Base-by-base conservation (phyloP, 2,113 vertebrate genomes). In the Pseudois nayaur region DNA sequence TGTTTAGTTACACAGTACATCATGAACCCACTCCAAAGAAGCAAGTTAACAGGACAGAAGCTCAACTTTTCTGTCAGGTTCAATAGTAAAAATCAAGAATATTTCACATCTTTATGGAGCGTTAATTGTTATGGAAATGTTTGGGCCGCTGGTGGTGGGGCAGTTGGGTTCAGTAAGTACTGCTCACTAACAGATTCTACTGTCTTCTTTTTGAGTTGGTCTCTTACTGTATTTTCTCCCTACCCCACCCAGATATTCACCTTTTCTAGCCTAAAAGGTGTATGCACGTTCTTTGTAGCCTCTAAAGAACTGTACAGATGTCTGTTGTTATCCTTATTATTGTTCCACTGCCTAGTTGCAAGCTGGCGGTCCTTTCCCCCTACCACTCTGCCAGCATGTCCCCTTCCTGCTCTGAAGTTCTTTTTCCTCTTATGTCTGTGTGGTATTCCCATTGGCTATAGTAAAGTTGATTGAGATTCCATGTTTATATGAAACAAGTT, bases 401-500 rank as follows among this genome's bases (percentile, higher is more conserved):
- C 67, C 89, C 31, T 94, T 94, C 91, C 50, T 67, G 78, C 76
- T 81, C 95, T 74, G 50, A 89, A 43, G 60, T 94, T 74, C 78
- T 76, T 90, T 94, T 71, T 87, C 79, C 48, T 90, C 59, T 97
- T 23, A 48, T 93, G 21, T 83, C 48, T 17, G 29, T 31, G 19
- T 95, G 36, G 7, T 84, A 33, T 95, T 96, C 82, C 86, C 81
- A 95, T 45, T 94, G 78, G 86, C 62, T 91, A 13, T 2, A 43
- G 19, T 83, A 83, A 89, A 91, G 52, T 86, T 89, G 86, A 87
- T 81, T 50, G 29, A 59, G 93, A 89, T 60, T 84, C 50, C 86
- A 76, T 94, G 78, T 89, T 97, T 81, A 74, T 89, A 33, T 95
- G 57, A 96, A 86, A 89, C 48, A 87, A 40, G 43, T 79, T 95